Evolutionary conservation across 2,113 vertebrate species (phyloP).

Genomic region (Irena cyanogastra): DNA sequence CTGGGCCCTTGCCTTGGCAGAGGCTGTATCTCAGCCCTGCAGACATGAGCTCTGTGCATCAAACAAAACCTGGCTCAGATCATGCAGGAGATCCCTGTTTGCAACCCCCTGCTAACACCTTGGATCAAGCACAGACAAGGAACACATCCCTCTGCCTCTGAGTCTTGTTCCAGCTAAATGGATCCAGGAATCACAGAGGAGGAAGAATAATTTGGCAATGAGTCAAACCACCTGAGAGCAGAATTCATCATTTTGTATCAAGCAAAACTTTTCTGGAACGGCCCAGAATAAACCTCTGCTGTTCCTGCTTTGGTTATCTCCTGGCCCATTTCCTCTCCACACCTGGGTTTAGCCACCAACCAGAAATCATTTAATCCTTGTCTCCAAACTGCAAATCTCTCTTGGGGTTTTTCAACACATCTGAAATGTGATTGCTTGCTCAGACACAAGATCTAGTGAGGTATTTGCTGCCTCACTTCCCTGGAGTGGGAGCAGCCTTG

Average conservation of each 20-base stretch:
- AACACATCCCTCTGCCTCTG: background rate
- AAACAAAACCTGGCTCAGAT: background rate
- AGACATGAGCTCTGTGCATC: background rate
- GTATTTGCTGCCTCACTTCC: background rate
- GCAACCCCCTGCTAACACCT: background rate
- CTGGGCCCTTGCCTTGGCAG: background rate
- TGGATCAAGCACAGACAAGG: background rate
- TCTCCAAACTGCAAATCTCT: background rate
- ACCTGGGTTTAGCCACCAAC: background rate
- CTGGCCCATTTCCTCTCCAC: background rate
- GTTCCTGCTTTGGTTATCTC: background rate
- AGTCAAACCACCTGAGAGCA: background rate
- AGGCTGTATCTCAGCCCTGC: background rate
- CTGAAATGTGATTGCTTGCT: background rate
- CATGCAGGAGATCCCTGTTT: background rate
- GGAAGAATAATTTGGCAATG: background rate
- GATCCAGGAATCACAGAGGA: background rate
- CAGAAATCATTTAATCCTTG: background rate
- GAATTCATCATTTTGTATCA: background rate
- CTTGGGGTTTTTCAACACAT: background rate
- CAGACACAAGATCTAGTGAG: background rate
- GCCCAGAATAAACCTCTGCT: background rate
- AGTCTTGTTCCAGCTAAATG: background rate
- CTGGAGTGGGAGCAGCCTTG: background rate
- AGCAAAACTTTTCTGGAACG: slow-evolving; percentile 1